A percentile compares a stretch with the other conserved stretches of the same genome.
Conservation (phyloP, 2,888 invertebrate species). For the Macrosoma leucophasiata region DNA sequence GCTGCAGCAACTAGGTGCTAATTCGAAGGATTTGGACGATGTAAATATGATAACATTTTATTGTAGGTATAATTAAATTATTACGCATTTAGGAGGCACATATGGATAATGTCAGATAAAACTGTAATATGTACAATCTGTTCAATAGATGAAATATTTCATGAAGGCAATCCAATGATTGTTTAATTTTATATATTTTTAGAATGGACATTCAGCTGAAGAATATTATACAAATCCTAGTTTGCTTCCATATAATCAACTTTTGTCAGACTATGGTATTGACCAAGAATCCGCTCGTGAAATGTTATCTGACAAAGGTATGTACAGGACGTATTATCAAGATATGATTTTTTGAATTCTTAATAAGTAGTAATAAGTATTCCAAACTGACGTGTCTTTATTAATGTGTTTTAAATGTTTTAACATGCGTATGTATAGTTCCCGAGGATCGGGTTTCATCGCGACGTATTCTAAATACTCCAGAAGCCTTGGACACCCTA, state of each 20-base stretch:
- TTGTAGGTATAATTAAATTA: too few species aligned
- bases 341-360: too few species aligned
- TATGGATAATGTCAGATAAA: too few species aligned
- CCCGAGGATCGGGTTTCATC: conserved; percentile 85
- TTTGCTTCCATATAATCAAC: conserved; percentile 80
- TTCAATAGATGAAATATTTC: conserved; percentile 1
- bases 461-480: conserved; percentile 81
- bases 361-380: too few species aligned
- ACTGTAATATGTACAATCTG: conserved; percentile 18
- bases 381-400: too few species aligned
- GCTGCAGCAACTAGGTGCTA: conserved; percentile 89
- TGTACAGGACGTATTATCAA: conserved; percentile 17
- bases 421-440: conserved; percentile 66
- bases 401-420: conserved; percentile 5
- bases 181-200: conserved; percentile 24
- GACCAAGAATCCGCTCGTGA: conserved; percentile 78
- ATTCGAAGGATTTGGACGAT: conserved; percentile 87
- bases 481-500: conserved; percentile 82
- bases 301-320: conserved; percentile 88
- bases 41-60: too few species aligned
- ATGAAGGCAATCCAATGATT: neutral
- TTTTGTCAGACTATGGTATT: conserved; percentile 82
- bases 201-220: conserved; percentile 88
- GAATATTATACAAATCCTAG: conserved; percentile 82
- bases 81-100: too few species aligned